These are phyloP conservation scores for Haemorhous mexicanus DNA, from an alignment of 2,113 vertebrate genomes.

Conservation along the genomic window DNA sequence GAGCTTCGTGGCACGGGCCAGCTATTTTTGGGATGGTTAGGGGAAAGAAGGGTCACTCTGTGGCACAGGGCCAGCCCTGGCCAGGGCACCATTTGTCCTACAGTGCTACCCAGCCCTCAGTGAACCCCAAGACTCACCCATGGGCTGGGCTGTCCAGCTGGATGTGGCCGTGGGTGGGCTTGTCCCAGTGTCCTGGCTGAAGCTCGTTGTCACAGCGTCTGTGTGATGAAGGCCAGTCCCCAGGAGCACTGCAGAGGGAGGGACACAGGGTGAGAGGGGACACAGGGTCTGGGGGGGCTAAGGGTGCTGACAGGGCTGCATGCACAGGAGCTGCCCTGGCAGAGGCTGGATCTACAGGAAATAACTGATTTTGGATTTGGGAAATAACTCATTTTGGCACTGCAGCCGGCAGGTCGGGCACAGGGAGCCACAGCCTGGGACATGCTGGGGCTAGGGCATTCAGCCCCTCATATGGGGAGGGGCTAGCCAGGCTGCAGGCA, in stretches of 20 bases:
- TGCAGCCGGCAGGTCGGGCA: rapidly evolving
- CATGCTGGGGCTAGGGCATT: rapidly evolving
- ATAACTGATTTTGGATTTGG: rapidly evolving
- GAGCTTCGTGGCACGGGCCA: rapidly evolving
- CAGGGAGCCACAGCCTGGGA: rapidly evolving
- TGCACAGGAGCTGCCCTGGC: rapidly evolving
- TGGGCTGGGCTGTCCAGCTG: not conserved
- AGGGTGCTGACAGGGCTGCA: not conserved
- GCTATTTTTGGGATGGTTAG: not conserved
- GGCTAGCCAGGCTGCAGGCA: not conserved
- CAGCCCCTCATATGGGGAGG: rapidly evolving
- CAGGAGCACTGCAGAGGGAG: not conserved
- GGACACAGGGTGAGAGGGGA: not conserved
- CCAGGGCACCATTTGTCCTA: rapidly evolving
- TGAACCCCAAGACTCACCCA: not conserved
- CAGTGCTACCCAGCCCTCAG: rapidly evolving
- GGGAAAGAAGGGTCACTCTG: not conserved
- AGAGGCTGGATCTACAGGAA: not conserved
- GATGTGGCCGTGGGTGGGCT: rapidly evolving
- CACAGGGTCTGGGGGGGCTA: too few relatives aligned
- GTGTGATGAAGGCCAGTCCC: not conserved
- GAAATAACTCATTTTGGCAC: rapidly evolving
- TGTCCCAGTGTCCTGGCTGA: rapidly evolving
- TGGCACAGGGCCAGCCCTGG: too few relatives aligned
- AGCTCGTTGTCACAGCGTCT: rapidly evolving